These are phyloP conservation scores for Spisula subtruncata DNA, from an alignment of 2,888 invertebrate species.

Conservation along the genomic window DNA sequence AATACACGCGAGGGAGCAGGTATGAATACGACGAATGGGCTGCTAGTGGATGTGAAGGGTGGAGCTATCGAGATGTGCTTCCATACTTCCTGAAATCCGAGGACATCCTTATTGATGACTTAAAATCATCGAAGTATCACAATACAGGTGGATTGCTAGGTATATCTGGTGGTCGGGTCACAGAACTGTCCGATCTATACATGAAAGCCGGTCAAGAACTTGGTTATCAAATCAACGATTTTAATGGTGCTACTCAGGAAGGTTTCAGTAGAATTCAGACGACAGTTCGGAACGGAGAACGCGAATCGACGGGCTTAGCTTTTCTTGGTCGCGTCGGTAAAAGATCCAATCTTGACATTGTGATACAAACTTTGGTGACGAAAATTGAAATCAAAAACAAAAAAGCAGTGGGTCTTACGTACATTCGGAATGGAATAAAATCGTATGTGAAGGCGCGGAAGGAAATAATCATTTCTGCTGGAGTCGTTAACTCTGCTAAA, in stretches of 20 bases:
- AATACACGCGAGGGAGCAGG: conserved; percentile 37
- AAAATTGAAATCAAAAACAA: conserved; percentile 31
- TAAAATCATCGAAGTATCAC: conserved; percentile 32
- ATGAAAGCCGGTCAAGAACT: conserved; percentile 44
- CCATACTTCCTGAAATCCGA: conserved; percentile 44
- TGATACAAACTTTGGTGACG: conserved; percentile 28
- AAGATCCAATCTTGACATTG: conserved; percentile 45
- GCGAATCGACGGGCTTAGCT: conserved; percentile 25
- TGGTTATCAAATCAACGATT: conserved; percentile 37
- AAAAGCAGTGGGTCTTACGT: conserved; percentile 11
- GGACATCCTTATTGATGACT: conserved; percentile 32
- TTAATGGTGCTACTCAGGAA: conserved; percentile 39
- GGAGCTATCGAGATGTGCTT: conserved; percentile 45
- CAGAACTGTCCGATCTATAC: conserved; percentile 35
- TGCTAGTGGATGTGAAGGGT: conserved; percentile 23
- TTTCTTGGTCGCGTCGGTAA: conserved; percentile 39
- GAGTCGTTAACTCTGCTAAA: conserved; percentile 37
- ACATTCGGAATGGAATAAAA: conserved; percentile 29
- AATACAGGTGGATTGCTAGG: conserved; percentile 31
- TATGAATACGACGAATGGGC: conserved; percentile 42
- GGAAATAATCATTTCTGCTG: conserved; percentile 40
- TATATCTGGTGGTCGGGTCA: conserved; percentile 29
- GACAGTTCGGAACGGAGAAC: conserved; percentile 26
- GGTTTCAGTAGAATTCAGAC: conserved; percentile 38
- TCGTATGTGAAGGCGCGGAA: conserved; percentile 33